These are phyloP conservation scores for Salminus brasiliensis DNA, from an alignment of 2,113 vertebrate genomes.

Conservation along the genomic window DNA sequence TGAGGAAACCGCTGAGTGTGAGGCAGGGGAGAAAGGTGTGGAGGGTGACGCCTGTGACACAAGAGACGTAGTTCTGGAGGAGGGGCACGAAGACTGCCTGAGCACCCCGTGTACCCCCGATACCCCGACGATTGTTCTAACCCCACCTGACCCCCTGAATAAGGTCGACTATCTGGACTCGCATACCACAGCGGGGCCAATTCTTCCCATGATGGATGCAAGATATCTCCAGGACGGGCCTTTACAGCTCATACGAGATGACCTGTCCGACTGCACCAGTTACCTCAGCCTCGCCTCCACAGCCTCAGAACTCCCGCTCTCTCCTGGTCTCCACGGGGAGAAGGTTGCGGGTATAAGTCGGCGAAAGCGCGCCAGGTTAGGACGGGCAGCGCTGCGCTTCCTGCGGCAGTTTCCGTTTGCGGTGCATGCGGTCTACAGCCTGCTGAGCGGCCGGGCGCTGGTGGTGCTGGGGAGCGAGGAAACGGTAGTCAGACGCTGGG, in stretches of 20 bases:
- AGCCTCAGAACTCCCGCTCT: conserved; percentile 70
- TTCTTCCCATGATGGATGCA: background rate
- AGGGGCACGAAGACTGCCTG: conserved; percentile 34
- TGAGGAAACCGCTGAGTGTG: conserved; percentile 78
- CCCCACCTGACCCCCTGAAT: conserved; percentile 42
- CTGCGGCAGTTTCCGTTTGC: conserved; percentile 90
- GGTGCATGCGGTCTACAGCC: conserved; percentile 89
- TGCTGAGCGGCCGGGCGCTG: conserved; percentile 90
- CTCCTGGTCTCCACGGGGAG: conserved; percentile 40
- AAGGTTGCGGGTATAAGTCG: conserved; percentile 45
- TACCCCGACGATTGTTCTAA: background rate
- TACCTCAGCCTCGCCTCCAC: conserved; percentile 80
- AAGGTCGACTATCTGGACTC: conserved; percentile 56
- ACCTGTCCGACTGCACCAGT: conserved; percentile 81
- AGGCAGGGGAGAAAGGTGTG: background rate
- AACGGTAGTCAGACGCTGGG: conserved; percentile 78
- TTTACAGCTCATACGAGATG: conserved; percentile 56
- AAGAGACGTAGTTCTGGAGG: conserved; percentile 55
- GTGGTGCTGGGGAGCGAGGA: conserved; percentile 87
- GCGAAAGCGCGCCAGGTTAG: conserved; percentile 78
- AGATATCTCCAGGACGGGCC: conserved; percentile 3
- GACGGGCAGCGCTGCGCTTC: conserved; percentile 85
- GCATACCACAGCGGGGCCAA: conserved; percentile 47
- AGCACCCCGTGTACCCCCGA: background rate
- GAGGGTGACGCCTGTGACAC: conserved; percentile 40